Evolutionary conservation across 1,140 invertebrate species (phyloP), one percentile per base, ranked within the genome.

Genomic region (Aphaenogaster ashmeadi): DNA sequence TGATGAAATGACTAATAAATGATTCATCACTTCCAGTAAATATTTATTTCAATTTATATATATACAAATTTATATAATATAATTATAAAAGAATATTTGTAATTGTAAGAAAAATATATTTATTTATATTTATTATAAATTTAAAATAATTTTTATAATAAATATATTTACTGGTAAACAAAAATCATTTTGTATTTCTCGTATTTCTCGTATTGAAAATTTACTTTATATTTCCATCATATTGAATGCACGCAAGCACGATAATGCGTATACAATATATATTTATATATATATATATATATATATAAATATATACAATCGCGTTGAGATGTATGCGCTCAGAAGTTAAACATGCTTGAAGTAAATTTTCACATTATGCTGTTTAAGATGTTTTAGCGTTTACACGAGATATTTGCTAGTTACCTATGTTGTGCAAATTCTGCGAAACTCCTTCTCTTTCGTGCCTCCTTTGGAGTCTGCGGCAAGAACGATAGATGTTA

Each of bases 381-480:
- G 38, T 72, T 72, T 72, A 47, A 72, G 21, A 21, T 72, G 38
- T 58, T 27, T 83, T 72, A 83, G 66, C 78, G 38, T 71, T 72
- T 58, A 81, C 79, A 56, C 50, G 21, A 83, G 66, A 72, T 83
- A 83, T 83, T 83, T 71, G 52, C 66, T 47, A 72, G 50, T 44
- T 83, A 27, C 27, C 27, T 27, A 58, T 58, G 52, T 54, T 6
- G 38, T 21, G 18, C 50, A 72, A 81, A 72, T 83, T 83, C 50
- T 56, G 38, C 7, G 66, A 83, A 58, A 72, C n/a, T 81, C 36
- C 47, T 54, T 50, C 50, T 52, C 27, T 67, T 36, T 7, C 44
- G 15, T 5, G 8, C 27, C 15, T n/a, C 21, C 33, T 54, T 69
- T 27, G 15, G n/a, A 81, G 38, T 81, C 50, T n/a, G 21, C 11